Conservation (phyloP, 2,888 invertebrate genomes). For the Hypomecis punctinalis region DNA sequence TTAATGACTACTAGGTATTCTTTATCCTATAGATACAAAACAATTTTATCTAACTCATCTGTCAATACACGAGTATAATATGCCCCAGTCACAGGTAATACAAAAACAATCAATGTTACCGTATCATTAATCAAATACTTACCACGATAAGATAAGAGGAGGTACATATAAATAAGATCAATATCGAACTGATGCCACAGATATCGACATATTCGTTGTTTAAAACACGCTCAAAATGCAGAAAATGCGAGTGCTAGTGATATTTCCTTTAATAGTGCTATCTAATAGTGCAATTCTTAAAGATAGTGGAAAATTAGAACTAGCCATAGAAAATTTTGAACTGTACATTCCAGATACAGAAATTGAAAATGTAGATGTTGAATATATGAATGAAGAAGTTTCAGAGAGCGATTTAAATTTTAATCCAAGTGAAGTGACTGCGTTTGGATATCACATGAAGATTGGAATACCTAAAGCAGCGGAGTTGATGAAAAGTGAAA, state of each 20-base stretch:
- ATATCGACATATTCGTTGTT: slow-evolving; percentile 11
- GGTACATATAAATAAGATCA: slow-evolving; percentile 23
- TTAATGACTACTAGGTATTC: too few species aligned
- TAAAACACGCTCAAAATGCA: slow-evolving; percentile 15
- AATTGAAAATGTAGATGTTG: not conserved
- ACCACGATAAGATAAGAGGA: slow-evolving; percentile 23
- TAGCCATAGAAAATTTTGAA: not conserved
- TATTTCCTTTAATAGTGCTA: slow-evolving; percentile 16
- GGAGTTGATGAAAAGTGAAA: slow-evolving; percentile 47
- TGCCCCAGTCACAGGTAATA: not conserved
- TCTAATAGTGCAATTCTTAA: slow-evolving; percentile 2
- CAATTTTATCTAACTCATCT: not conserved
- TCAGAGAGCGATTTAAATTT: not conserved
- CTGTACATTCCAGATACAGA: not conserved
- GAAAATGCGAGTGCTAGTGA: not conserved
- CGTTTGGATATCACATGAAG: slow-evolving; percentile 58
- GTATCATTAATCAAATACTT: slow-evolving; percentile 6
- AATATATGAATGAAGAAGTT: not conserved
- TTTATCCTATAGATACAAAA: too few species aligned
- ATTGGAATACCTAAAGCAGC: slow-evolving; percentile 61
- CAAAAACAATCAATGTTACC: slow-evolving; percentile 5
- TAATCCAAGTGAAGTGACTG: slow-evolving; percentile 23
- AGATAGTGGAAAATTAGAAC: not conserved
- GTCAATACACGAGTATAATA: not conserved
- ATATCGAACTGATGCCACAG: slow-evolving; percentile 17